Base-by-base conservation (phyloP, 2,888 invertebrate species). In the Gymnoscelis rufifasciata region DNA sequence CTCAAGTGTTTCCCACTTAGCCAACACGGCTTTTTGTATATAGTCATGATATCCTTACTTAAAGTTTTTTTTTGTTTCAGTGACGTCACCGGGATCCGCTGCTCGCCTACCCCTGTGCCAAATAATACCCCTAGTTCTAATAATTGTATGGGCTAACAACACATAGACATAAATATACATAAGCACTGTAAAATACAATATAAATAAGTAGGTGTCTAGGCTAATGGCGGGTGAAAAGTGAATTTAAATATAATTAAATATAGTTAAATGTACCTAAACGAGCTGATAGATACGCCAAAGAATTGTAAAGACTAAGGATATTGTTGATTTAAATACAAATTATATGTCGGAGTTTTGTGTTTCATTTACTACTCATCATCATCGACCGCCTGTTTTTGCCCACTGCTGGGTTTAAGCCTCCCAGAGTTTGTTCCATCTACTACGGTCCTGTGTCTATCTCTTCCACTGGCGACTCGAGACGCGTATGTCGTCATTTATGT, bases 291-390 rank as follows among this genome's bases (percentile, higher is more conserved):
- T 82, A 77, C 76, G 84, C 87, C 88, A 87, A 87, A 87, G 78
- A 83, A 74, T 54, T 86, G 86, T 86, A 83, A 83, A 87, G 78
- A 83, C 73, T 71, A 80, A 84, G 83, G 77, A 73, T 78, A 87
- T 83, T 87, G 87, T 87, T 88, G 87, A 86, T 88, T 87, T 87
- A 88, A 35, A 88, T 87, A 87, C 82, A 88, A 86, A 88, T 83
- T 84, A 86, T 82, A 83, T 84, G 86, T 86, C 79, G 55, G 57
- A 62, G 40, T 19, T 38, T 30, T 47, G 59, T 56, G 65, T 59
- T 67, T 69, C 61, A 80, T 78, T 86, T 62, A 37, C 2, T 19
- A 19, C 19, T 19, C n/a, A n/a, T n/a, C n/a, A n/a, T n/a, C n/a
- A n/a, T n/a, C n/a, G n/a, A n/a, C n/a, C n/a, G n/a, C n/a, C n/a